phyloP scores from a whole-genome alignment of 2,797 vertebrate species.

The Hydrocynus forskahlii region DNA sequence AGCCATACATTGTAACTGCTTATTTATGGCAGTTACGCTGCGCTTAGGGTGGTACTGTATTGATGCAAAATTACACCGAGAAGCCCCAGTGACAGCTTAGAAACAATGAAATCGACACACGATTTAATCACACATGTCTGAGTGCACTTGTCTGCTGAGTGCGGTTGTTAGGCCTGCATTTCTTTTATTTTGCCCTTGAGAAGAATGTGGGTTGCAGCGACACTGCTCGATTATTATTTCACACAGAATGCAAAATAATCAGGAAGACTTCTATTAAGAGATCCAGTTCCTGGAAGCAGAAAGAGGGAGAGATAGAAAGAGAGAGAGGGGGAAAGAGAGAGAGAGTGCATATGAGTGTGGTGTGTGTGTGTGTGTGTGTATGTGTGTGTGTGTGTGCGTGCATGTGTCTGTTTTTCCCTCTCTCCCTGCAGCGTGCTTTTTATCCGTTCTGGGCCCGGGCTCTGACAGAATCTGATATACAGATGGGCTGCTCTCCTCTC shows the following conservation, averaged over 20 bases:
- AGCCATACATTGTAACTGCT: neutral
- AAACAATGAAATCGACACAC: neutral
- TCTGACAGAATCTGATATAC: constrained; percentile 54
- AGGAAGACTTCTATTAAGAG: constrained; percentile 44
- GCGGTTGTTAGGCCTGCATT: constrained; percentile 13
- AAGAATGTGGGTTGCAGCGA: constrained; percentile 48
- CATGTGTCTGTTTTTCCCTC: neutral
- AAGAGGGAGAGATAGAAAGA: neutral
- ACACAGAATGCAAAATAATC: constrained; percentile 43
- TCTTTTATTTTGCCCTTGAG: constrained; percentile 42
- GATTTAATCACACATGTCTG: constrained; percentile 1
- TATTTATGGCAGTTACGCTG: neutral
- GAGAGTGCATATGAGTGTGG: too few species aligned
- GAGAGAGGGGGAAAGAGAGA: neutral
- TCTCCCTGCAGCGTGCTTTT: constrained; percentile 39
- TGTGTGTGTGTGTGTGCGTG: constrained; percentile 18
- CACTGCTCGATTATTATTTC: constrained; percentile 49
- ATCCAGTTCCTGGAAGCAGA: constrained; percentile 48
- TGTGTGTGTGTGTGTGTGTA: too few species aligned
- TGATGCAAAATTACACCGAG: neutral
- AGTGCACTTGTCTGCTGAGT: neutral
- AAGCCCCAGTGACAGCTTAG: neutral
- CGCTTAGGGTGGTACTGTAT: neutral
- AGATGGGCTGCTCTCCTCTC: constrained; percentile 51
- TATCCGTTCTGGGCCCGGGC: constrained; percentile 36